Evolutionary conservation across 1,140 invertebrate genomes (phyloP), one percentile per base, ranked within the genome.

Genomic region (Brachionus asplanchnoidis): DNA sequence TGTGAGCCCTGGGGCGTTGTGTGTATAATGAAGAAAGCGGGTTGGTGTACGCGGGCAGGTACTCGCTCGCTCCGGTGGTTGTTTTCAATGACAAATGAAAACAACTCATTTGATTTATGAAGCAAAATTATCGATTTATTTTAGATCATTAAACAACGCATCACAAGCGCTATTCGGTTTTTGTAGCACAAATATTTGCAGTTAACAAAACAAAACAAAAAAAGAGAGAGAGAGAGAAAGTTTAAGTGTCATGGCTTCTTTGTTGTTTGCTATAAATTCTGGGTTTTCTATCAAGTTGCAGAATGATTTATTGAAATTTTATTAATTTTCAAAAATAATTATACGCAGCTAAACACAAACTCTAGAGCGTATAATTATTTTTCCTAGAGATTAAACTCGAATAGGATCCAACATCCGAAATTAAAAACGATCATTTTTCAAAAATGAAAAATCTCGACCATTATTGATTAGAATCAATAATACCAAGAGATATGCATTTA

Each of bases 271-370:
- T 60, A 60, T 60, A 60, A 53, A 20, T 60, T 60, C 23, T 60
- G 20, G 53, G 53, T 1, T 60, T 60, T 60, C 53, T 60, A 60
- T 60, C 53, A 60, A 60, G 53, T 60, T 60, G 53, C 53, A 60
- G 53, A 60, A 60, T 60, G 53, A 60, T 60, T 60, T 60, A 60
- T 60, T 60, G 53, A 60, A 60, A 60, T 60, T 60, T 60, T 60
- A 60, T 60, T 60, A 60, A 60, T 60, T 60, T 60, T 60, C n/a
- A 60, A 23, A 60, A 23, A 26, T 60, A 60, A 60, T 60, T 60
- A 60, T 60, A 60, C 23, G 53, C 53, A 60, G 53, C 44, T 60
- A 60, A 60, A 60, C 53, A 60, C 20, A 60, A 60, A 60, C 53
- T 23, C 6, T 60, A 9, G 17, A 17, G 53, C n/a, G 20, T 60